These are phyloP conservation scores for Lithobates sylvaticus DNA, from an alignment of 2,797 vertebrate genomes.

Conservation along the genomic window DNA sequence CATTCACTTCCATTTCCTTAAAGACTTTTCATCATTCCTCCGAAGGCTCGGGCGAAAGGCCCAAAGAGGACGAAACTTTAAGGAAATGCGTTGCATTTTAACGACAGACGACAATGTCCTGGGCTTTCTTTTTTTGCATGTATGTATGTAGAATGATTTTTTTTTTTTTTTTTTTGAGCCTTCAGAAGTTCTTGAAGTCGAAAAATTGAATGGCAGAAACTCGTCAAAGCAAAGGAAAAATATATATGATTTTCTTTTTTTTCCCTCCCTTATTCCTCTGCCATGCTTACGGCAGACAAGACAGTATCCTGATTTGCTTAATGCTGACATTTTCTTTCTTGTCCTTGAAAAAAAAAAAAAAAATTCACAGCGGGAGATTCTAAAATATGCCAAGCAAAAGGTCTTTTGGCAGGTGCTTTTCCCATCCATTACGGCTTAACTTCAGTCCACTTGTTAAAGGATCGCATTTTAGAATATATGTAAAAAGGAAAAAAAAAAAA, in stretches of 20 bases:
- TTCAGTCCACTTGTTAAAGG: constrained; percentile 68
- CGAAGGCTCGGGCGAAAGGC: constrained; percentile 25
- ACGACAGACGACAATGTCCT: constrained; percentile 24
- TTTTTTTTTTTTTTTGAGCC: neutral
- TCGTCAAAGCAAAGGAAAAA: constrained; percentile 31
- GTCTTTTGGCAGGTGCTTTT: constrained; percentile 72
- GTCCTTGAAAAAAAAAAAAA: constrained; percentile 69
- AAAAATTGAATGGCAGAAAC: constrained; percentile 44
- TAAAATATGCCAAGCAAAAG: constrained; percentile 72
- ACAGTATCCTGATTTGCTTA: constrained; percentile 74
- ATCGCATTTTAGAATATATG: constrained; percentile 57
- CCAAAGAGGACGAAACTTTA: constrained; percentile 24
- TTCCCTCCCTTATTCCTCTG: constrained; percentile 13
- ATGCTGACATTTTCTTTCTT: constrained; percentile 77
- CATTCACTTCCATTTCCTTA: constrained; percentile 20
- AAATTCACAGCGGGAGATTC: constrained; percentile 71
- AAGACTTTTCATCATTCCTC: constrained; percentile 48
- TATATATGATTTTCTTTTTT: constrained; percentile 33
- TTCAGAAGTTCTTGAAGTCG: constrained; percentile 31
- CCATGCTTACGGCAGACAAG: constrained; percentile 69
- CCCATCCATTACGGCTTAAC: constrained; percentile 67
- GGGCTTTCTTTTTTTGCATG: constrained; percentile 34
- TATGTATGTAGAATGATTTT: constrained; percentile 30
- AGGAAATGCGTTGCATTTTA: neutral
- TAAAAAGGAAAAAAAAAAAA: constrained; percentile 45